Base-by-base conservation (phyloP, 2,113 vertebrate genomes). In the Emydura subglobosa region DNA sequence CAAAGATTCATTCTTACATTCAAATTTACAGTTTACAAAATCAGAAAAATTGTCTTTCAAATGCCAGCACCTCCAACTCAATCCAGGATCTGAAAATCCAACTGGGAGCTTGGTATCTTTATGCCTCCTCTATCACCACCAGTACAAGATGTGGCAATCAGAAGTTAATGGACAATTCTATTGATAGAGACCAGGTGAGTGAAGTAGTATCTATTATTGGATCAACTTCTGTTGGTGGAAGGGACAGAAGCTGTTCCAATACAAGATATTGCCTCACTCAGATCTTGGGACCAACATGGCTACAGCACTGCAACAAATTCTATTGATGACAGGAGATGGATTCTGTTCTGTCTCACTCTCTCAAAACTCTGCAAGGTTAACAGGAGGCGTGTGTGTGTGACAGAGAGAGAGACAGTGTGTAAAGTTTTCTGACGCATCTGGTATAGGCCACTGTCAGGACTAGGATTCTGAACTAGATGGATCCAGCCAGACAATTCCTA, bases 1-100 rank as follows among this genome's bases (percentile, higher is more conserved):
- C 65, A 39, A 21, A 44, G 12, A 44, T 87, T 95, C 89, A 86
- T 92, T 96, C 90, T 74, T 78, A 93, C n/a, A 85, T 86, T 3
- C 92, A 97, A 86, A 91, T 53, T 54, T 2, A 5, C 16, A 7
- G 65, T 79, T 95, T 94, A 92, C 92, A 83, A 92, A 47, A 85
- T 91, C 82, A 76, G 1, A 51, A 54, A 4, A 59, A 57, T 27
- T 79, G n/a, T 76, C 34, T 93, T 85, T 90, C 88, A 82, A 44
- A 81, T 93, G 44, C 82, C 86, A 86, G 25, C 53, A 55, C 1
- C 85, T 55, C 24, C 93, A 94, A 1, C 83, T 84, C 39, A 83
- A 59, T 61, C 27, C 88, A 76, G 21, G 44, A 78, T 34, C 42
- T 57, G 27, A 61, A 87, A 86, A 59, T n/a, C 55, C 39, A 78